phyloP scores from a whole-genome alignment of 2,888 invertebrate genomes.

The Lithophane socia region DNA sequence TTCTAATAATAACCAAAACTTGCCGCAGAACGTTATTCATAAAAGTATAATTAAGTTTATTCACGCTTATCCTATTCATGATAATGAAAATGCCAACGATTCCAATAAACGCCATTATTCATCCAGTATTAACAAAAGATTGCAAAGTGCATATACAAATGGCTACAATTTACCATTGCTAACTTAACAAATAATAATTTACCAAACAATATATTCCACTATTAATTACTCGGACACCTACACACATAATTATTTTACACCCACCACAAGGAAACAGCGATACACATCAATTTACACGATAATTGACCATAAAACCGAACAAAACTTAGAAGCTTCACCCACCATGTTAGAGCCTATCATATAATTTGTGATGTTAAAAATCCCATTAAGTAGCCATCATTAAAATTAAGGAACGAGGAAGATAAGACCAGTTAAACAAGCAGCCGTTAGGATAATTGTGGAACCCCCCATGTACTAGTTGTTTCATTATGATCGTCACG shows the following conservation, averaged over 20 bases:
- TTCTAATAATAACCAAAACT: neutral
- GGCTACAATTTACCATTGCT: conserved; percentile 27
- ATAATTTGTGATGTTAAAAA: conserved; percentile 64
- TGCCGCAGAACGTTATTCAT: neutral
- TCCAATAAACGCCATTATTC: conserved; percentile 5
- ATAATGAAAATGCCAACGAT: neutral
- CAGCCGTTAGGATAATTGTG: conserved; percentile 64
- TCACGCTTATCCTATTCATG: neutral
- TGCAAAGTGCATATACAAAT: conserved; percentile 25
- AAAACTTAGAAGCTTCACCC: conserved; percentile 4
- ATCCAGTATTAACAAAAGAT: neutral
- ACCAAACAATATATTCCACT: conserved; percentile 25
- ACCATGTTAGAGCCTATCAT: conserved; percentile 21
- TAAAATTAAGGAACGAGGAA: conserved; percentile 57
- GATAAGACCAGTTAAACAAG: conserved; percentile 62
- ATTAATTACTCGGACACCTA: conserved; percentile 41
- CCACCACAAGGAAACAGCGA: conserved; percentile 34
- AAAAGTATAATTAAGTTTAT: neutral
- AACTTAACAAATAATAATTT: conserved; percentile 23
- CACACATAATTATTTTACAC: conserved; percentile 42
- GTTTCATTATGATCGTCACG: conserved; percentile 63
- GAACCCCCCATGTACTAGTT: conserved; percentile 63
- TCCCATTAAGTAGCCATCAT: conserved; percentile 61
- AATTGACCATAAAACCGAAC: conserved; percentile 51
- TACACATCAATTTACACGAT: conserved; percentile 52